Percentiles rank a stretch among this genome's conserved stretches.
Evolutionary conservation across 2,797 vertebrate genomes (phyloP).

Genomic region (Lateolabrax maculatus): DNA sequence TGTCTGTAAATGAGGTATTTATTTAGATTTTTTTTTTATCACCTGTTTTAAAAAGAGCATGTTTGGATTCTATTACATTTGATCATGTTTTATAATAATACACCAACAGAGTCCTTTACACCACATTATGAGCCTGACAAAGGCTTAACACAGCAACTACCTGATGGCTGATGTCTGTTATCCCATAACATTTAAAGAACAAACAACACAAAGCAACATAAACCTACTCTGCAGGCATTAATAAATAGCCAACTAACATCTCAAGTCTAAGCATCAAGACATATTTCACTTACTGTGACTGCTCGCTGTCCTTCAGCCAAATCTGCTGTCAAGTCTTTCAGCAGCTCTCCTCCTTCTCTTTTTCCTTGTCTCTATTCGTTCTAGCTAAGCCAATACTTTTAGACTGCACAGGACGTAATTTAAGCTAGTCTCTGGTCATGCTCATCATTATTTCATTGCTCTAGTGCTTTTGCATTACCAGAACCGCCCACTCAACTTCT

Average conservation of each 20-base stretch:
- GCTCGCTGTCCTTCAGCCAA: conserved; percentile 36
- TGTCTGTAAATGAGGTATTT: neutral
- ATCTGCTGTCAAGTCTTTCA: conserved; percentile 52
- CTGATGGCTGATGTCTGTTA: neutral
- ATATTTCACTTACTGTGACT: conserved; percentile 62
- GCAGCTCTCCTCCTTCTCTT: conserved; percentile 57
- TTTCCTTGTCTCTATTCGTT: conserved; percentile 57
- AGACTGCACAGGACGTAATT: conserved; percentile 81
- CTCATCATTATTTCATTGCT: conserved; percentile 90
- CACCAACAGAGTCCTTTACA: neutral
- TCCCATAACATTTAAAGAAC: neutral
- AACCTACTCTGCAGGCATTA: neutral
- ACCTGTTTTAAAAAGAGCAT: neutral
- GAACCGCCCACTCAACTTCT: conserved; percentile 69
- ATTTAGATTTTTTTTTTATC: neutral
- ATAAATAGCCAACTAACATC: neutral
- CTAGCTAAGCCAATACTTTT: conserved; percentile 66
- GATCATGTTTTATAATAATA: neutral
- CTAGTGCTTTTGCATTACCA: conserved; percentile 76
- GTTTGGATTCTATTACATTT: neutral
- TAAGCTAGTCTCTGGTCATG: conserved; percentile 81
- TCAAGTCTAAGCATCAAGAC: neutral
- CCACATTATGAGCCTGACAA: conserved; percentile 1
- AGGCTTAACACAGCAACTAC: conserved; percentile 5
- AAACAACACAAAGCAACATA: conserved; percentile 10